phyloP scores from a whole-genome alignment of 2,113 vertebrate species.

The Proterorhinus semilunaris region DNA sequence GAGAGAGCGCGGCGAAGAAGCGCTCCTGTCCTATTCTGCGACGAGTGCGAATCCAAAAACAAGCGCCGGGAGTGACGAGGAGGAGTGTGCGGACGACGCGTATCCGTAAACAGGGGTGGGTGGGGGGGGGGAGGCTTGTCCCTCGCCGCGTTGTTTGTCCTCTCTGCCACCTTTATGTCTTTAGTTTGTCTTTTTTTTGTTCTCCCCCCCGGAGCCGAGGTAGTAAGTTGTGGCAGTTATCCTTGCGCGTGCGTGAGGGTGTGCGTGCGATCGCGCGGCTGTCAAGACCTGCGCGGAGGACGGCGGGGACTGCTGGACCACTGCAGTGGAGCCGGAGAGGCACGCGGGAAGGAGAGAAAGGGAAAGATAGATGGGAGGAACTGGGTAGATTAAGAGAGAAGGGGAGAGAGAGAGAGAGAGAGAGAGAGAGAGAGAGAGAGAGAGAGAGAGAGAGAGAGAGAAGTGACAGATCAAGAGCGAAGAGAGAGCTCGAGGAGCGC shows the following conservation, averaged over 20 bases:
- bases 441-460: conserved; percentile 61
- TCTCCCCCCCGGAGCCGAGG: conserved; percentile 69
- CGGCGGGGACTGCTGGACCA: conserved; percentile 77
- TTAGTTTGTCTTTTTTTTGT: conserved; percentile 59
- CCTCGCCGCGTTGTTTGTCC: conserved; percentile 51
- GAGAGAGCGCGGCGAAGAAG: conserved; percentile 2
- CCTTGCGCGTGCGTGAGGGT: conserved; percentile 56
- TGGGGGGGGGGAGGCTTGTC: no score
- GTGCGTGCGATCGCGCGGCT: conserved; percentile 29
- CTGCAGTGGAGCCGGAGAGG: conserved; percentile 72
- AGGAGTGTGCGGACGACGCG: conserved; percentile 57
- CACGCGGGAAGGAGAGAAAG: conserved; percentile 48
- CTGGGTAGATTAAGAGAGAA: conserved; percentile 40
- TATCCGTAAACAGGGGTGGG: conserved; percentile 62
- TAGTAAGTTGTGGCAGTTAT: conserved; percentile 82
- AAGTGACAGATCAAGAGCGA: conserved; percentile 62
- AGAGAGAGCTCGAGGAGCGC: conserved; percentile 56
- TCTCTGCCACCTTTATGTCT: conserved; percentile 43
- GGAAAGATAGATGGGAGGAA: conserved; percentile 32
- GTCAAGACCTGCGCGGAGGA: conserved; percentile 69
- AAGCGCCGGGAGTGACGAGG: conserved; percentile 22
- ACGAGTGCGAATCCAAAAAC: conserved; percentile 43
- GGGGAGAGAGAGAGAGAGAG: conserved; percentile 47
- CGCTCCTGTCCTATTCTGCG: conserved; percentile 66
- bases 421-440: conserved; percentile 61